Conservation (phyloP, 2,888 invertebrate genomes). For the Eueremaeus valkanovi region DNA sequence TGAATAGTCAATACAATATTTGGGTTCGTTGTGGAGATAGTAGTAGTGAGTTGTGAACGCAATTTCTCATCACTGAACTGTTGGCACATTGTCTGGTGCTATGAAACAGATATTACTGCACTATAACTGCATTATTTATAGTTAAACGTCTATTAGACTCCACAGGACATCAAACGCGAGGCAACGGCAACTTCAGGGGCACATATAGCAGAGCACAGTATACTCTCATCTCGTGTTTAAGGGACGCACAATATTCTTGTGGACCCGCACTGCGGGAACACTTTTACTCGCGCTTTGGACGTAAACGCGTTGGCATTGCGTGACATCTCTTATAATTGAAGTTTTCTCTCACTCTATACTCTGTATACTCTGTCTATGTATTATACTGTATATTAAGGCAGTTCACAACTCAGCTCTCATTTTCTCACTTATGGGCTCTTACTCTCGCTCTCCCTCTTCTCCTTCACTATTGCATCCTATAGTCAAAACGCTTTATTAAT, state of each 20-base stretch:
- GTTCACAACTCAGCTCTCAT: background rate
- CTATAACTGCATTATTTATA: constrained; percentile 36
- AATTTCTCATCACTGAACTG: constrained; percentile 30
- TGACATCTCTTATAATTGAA: constrained; percentile 35
- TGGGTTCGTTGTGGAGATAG: background rate
- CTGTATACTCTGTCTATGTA: constrained; percentile 11
- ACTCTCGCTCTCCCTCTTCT: constrained; percentile 8
- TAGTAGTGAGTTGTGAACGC: background rate
- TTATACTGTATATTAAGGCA: background rate
- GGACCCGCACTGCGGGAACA: constrained; percentile 19
- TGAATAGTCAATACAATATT: too few species aligned
- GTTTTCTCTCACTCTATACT: constrained; percentile 22
- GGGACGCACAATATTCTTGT: constrained; percentile 14
- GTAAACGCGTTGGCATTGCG: constrained; percentile 20
- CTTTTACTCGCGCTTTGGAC: background rate
- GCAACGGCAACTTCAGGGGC: background rate
- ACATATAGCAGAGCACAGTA: too few species aligned
- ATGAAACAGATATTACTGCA: constrained; percentile 33
- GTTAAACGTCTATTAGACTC: constrained; percentile 36
- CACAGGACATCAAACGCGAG: constrained; percentile 18
- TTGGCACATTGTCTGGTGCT: constrained; percentile 20
- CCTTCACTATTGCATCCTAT: background rate
- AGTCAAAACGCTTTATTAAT: constrained; percentile 4
- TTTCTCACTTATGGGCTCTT: constrained; percentile 9
- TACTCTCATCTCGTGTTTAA: background rate